Evolutionary conservation across 2,113 vertebrate genomes (phyloP).

Genomic region (Stigmatopora argus): DNA sequence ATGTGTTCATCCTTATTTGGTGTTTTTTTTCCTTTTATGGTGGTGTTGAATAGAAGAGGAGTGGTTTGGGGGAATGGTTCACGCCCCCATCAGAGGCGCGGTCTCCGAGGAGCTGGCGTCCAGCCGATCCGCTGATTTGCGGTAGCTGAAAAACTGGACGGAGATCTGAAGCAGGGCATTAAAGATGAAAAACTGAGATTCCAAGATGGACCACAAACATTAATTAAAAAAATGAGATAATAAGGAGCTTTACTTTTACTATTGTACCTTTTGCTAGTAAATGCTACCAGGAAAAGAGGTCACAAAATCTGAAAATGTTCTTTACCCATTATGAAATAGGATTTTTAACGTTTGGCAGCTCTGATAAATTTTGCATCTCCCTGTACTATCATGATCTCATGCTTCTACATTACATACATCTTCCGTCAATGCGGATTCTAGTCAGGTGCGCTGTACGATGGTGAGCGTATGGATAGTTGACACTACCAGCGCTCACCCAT

Average conservation of each 20-base stretch:
- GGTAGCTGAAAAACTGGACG: slow-evolving; percentile 68
- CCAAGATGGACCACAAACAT: not conserved
- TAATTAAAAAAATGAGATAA: not conserved
- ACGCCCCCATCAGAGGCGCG: slow-evolving; percentile 52
- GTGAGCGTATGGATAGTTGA: slow-evolving; percentile 11
- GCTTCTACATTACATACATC: too few species aligned
- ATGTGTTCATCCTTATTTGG: slow-evolving; percentile 9
- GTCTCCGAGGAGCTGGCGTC: slow-evolving; percentile 28
- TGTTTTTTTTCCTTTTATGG: not conserved
- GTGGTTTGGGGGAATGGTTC: slow-evolving; percentile 12
- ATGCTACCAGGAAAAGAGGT: too few species aligned
- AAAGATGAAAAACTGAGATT: slow-evolving; percentile 31
- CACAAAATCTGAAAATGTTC: too few species aligned
- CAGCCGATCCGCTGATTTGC: slow-evolving; percentile 10
- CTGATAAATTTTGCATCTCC: too few species aligned
- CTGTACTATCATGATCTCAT: too few species aligned
- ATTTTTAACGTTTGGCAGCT: too few species aligned
- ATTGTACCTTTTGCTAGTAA: not conserved
- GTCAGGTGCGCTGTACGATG: too few species aligned
- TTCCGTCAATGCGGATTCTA: too few species aligned
- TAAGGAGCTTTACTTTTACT: too few species aligned
- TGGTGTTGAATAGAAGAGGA: not conserved
- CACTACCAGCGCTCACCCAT: not conserved
- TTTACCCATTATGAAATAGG: too few species aligned
- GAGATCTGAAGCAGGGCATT: slow-evolving; percentile 62